These are phyloP conservation scores for Trinectes maculatus DNA, from an alignment of 2,113 vertebrate species.

Conservation along the genomic window DNA sequence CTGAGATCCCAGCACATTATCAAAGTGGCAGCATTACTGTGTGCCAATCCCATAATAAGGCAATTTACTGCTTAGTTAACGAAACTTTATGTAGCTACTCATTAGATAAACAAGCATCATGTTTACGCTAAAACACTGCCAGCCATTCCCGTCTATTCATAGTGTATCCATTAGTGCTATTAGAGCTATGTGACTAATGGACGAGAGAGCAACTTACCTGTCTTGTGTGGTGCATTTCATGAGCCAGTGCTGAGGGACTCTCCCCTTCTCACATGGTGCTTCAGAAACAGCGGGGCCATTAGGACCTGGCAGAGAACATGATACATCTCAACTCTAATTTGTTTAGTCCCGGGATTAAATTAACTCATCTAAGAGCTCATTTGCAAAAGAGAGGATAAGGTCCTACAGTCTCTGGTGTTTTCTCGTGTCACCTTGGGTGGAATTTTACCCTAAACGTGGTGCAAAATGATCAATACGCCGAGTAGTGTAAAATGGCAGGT, in stretches of 20 bases:
- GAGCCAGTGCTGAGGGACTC: conserved; percentile 60
- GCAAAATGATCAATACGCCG: conserved; percentile 74
- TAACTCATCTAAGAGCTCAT: conserved; percentile 76
- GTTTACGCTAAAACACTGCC: conserved; percentile 16
- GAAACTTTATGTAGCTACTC: conserved; percentile 8
- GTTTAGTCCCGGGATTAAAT: conserved; percentile 78
- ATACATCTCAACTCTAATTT: conserved; percentile 72
- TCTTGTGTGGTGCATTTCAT: conserved; percentile 44
- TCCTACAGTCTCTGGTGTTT: conserved; percentile 45
- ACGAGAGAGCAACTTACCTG: conserved; percentile 34
- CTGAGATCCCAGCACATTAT: background rate
- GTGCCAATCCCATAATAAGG: background rate
- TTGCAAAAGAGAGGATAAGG: conserved; percentile 62
- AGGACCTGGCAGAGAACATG: conserved; percentile 70
- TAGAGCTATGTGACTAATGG: conserved; percentile 51
- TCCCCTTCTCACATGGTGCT: conserved; percentile 59
- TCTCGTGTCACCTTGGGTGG: conserved; percentile 74
- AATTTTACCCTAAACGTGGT: conserved; percentile 68
- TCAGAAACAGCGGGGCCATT: conserved; percentile 71
- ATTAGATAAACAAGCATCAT: conserved; percentile 21
- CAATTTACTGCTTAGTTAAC: conserved; percentile 9
- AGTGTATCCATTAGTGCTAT: conserved; percentile 42
- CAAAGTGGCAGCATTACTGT: background rate
- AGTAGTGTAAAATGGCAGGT: conserved; percentile 75
- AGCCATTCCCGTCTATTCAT: conserved; percentile 29